These are phyloP conservation scores for Loxodonta africana DNA, from an alignment of 2,113 vertebrate genomes.

Conservation along the genomic window DNA sequence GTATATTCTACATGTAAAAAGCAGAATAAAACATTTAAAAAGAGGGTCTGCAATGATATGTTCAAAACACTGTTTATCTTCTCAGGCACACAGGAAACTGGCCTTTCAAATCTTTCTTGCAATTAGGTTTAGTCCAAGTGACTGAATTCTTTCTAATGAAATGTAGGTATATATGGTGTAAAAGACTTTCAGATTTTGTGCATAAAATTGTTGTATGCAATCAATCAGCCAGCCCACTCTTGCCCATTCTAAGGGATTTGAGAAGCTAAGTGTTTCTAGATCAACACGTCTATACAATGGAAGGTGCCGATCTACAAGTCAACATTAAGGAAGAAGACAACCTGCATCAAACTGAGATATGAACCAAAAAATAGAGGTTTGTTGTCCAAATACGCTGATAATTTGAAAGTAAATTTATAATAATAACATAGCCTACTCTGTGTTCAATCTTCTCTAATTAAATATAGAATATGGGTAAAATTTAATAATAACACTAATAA, in stretches of 20 bases:
- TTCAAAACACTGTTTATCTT: background rate
- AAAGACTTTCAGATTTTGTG: background rate
- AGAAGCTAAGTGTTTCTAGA: background rate
- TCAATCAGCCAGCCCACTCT: background rate
- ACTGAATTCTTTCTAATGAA: background rate
- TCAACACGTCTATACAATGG: background rate
- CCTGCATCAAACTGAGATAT: background rate
- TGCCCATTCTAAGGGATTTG: background rate
- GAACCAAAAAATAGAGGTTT: background rate
- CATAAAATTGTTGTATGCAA: fast-evolving
- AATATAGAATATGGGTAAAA: background rate
- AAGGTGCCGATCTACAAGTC: background rate
- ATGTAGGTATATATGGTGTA: background rate
- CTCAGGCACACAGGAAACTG: background rate
- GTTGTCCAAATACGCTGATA: background rate
- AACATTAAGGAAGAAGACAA: background rate
- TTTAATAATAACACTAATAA: background rate
- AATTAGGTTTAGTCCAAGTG: background rate
- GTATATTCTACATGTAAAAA: background rate
- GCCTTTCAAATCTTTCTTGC: background rate
- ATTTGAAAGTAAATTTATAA: background rate
- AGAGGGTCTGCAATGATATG: background rate
- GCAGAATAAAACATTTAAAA: background rate
- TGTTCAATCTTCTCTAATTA: background rate
- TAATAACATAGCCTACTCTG: background rate